Evolutionary conservation across 2,113 vertebrate genomes (phyloP).

Genomic region (Hippopotamus amphibius): DNA sequence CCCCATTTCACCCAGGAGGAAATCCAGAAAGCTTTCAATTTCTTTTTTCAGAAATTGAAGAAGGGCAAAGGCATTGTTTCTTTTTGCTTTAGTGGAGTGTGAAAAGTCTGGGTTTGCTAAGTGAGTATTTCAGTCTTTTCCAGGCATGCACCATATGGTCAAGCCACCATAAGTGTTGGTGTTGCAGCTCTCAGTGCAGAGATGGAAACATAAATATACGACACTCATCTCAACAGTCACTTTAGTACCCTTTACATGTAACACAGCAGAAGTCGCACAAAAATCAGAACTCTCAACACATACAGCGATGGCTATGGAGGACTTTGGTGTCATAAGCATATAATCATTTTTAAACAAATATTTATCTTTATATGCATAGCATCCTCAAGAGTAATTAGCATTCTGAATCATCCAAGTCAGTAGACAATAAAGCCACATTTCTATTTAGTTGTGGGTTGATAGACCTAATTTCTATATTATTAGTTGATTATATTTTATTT

Average conservation of each 20-base stretch:
- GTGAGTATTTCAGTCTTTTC: neutral
- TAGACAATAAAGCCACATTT: neutral
- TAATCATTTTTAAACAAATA: neutral
- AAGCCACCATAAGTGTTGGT: neutral
- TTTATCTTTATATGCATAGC: neutral
- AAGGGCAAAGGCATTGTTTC: neutral
- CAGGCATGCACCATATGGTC: neutral
- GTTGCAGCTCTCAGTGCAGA: neutral
- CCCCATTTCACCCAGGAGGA: fast-evolving
- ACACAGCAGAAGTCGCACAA: neutral
- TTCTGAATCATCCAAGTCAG: neutral
- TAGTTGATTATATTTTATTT: neutral
- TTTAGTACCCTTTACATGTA: neutral
- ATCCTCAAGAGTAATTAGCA: neutral
- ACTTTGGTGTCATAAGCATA: neutral
- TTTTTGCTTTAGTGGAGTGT: conserved; percentile 36
- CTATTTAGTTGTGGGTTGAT: neutral
- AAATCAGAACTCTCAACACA: neutral
- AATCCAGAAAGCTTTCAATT: neutral
- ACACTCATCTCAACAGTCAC: neutral
- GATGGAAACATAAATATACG: conserved; percentile 7
- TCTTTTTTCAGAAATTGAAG: neutral
- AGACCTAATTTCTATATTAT: neutral
- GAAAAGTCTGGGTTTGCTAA: conserved; percentile 37
- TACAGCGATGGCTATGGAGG: fast-evolving